These are phyloP conservation scores for Sinocyclocheilus grahami DNA, from an alignment of 2,113 vertebrate species.

Conservation along the genomic window DNA sequence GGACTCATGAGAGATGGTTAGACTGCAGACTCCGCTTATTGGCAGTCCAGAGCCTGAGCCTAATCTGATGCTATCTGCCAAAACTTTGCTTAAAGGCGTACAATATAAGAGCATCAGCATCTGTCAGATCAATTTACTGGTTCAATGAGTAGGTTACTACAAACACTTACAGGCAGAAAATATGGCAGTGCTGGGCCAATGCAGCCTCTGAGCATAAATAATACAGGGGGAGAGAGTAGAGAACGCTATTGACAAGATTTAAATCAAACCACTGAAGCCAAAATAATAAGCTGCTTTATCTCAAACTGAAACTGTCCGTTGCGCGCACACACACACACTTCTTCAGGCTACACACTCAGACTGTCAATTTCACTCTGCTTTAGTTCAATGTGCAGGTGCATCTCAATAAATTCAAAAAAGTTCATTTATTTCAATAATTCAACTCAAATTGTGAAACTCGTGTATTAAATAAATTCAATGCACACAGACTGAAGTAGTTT, in stretches of 20 bases:
- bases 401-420: too few relatives aligned
- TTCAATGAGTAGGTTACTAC: constrained; percentile 55
- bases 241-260: constrained; percentile 35
- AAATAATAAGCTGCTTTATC: constrained; percentile 43
- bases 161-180: constrained; percentile 48
- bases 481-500: too few relatives aligned
- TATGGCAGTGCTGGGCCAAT: constrained; percentile 31
- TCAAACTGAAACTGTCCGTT: constrained; percentile 21
- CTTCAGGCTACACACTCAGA: background rate
- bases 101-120: constrained; percentile 47
- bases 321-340: constrained; percentile 6
- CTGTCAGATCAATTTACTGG: constrained; percentile 52
- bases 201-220: constrained; percentile 36
- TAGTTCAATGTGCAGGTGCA: background rate
- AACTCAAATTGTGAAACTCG: too few relatives aligned
- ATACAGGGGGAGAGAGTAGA: constrained; percentile 25
- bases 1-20: constrained; percentile 25
- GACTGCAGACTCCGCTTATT: constrained; percentile 42
- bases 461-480: too few relatives aligned
- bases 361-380: constrained; percentile 18
- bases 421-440: too few relatives aligned
- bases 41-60: constrained; percentile 4
- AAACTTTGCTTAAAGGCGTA: constrained; percentile 43
- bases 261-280: constrained; percentile 42
- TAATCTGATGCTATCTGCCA: constrained; percentile 47